Conservation (phyloP, 2,797 vertebrate species). For the Crossoptilon crossoptilon region DNA sequence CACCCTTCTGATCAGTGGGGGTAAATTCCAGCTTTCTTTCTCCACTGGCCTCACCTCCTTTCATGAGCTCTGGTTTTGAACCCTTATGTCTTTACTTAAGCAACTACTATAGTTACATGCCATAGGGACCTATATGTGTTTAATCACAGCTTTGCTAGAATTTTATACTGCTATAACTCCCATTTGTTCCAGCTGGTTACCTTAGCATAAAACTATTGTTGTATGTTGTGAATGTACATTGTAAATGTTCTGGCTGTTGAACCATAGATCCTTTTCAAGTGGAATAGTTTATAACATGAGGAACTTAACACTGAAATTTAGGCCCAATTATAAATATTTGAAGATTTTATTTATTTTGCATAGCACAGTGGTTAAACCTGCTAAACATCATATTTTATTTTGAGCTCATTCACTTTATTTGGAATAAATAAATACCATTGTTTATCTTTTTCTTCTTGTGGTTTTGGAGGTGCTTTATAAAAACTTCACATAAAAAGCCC, state of each 20-base stretch:
- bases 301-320: constrained; percentile 30
- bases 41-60: not conserved
- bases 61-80: not conserved
- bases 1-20: not conserved
- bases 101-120: not conserved
- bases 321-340: constrained; percentile 25
- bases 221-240: not conserved
- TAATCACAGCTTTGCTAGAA: constrained; percentile 49
- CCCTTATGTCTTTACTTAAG: not conserved
- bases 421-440: not conserved
- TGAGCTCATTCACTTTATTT: not conserved
- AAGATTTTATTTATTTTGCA: not conserved
- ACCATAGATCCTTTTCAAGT: not conserved
- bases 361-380: not conserved
- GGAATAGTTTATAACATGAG: constrained; percentile 2
- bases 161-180: constrained; percentile 20
- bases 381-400: not conserved
- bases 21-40: not conserved
- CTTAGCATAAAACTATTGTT: constrained; percentile 30
- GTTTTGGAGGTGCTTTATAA: not conserved
- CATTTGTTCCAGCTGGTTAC: constrained; percentile 61
- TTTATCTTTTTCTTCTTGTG: not conserved
- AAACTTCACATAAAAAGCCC: constrained; percentile 4
- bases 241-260: constrained; percentile 49
- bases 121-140: constrained; percentile 15